phyloP scores from a whole-genome alignment of 2,113 vertebrate genomes.

The Saccopteryx bilineata region DNA sequence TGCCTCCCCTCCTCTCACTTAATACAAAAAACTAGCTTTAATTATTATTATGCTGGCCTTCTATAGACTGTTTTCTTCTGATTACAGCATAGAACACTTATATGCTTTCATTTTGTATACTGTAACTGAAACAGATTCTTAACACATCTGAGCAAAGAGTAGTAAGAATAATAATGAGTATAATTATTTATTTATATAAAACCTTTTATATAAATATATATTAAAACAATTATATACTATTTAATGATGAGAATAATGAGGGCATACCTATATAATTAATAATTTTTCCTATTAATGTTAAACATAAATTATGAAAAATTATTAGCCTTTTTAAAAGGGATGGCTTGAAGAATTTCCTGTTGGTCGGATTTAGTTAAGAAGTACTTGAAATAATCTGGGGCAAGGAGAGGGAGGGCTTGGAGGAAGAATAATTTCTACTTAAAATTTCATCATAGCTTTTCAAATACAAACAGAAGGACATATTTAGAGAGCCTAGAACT shows the following conservation, averaged over 20 bases:
- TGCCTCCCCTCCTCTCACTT: no score
- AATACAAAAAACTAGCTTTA: constrained; percentile 49
- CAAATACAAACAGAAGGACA: not conserved
- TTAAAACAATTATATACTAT: not conserved
- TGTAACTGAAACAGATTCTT: constrained; percentile 49
- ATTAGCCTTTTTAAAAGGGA: not conserved
- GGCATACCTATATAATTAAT: not conserved
- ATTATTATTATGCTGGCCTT: constrained; percentile 36
- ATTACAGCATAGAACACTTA: constrained; percentile 12
- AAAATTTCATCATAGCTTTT: not conserved
- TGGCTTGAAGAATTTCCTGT: not conserved
- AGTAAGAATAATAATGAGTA: not conserved
- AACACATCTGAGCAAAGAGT: not conserved
- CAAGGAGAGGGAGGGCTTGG: not conserved
- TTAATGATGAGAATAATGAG: not conserved
- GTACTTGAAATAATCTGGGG: not conserved
- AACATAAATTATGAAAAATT: constrained; percentile 20
- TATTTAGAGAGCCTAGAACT: not conserved
- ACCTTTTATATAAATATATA: no score
- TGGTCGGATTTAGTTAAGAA: not conserved
- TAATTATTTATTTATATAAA: not conserved
- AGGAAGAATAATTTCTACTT: not conserved
- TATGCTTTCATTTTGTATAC: constrained; percentile 11
- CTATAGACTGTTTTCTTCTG: constrained; percentile 46
- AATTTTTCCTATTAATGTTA: not conserved